Evolutionary conservation across 2,888 invertebrate species (phyloP).

Genomic region (Limnephilus auricula): DNA sequence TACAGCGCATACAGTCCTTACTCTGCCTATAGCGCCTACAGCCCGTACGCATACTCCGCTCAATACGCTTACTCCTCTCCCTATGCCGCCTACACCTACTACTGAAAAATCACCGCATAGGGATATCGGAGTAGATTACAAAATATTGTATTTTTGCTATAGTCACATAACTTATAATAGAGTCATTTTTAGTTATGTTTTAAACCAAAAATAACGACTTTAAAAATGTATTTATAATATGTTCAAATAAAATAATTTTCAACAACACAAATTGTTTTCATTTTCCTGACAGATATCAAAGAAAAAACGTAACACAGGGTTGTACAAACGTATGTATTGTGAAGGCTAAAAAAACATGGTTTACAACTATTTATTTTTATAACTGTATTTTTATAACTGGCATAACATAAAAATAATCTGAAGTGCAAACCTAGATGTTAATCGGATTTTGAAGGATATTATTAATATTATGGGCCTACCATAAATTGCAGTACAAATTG

Average conservation of each 20-base stretch:
- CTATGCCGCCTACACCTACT: slow-evolving; percentile 67
- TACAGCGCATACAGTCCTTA: slow-evolving; percentile 61
- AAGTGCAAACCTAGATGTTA: too few species aligned
- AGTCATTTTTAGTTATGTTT: neutral
- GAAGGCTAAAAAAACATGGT: too few species aligned
- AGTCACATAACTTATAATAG: neutral
- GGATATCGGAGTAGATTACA: neutral
- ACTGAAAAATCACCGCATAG: neutral
- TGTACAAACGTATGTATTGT: too few species aligned
- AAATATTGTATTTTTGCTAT: neutral
- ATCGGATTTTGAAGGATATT: too few species aligned
- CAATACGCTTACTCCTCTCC: slow-evolving; percentile 67
- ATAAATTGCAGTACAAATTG: too few species aligned
- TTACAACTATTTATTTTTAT: too few species aligned
- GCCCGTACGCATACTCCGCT: slow-evolving; percentile 49
- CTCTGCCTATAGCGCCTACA: slow-evolving; percentile 50
- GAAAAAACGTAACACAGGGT: neutral
- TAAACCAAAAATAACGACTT: neutral
- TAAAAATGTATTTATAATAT: neutral
- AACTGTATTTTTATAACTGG: too few species aligned
- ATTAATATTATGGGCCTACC: too few species aligned
- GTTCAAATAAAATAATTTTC: neutral
- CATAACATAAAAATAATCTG: too few species aligned
- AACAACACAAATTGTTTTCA: neutral
- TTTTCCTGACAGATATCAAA: neutral